These are phyloP conservation scores for Myrmophylax atrothorax DNA, from an alignment of 2,113 vertebrate genomes.

Conservation along the genomic window DNA sequence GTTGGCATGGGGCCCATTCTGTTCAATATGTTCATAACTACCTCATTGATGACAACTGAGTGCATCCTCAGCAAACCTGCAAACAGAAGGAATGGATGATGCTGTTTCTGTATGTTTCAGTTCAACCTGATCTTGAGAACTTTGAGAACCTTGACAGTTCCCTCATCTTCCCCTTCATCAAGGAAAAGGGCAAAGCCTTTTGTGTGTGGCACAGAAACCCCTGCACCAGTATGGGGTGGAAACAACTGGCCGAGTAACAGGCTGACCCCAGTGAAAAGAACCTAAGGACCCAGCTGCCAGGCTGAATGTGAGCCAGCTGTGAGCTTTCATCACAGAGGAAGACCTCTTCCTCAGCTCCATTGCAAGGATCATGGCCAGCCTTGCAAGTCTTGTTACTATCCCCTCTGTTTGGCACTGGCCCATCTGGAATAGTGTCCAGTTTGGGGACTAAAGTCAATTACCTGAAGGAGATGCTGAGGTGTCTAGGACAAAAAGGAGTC, in stretches of 20 bases:
- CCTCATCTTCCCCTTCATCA: not conserved
- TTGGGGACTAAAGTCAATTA: not conserved
- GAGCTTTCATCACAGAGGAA: not conserved
- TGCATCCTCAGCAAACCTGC: not conserved
- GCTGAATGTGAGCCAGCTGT: not conserved
- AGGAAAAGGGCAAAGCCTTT: not conserved
- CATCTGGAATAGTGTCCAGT: not conserved
- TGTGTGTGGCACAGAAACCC: not conserved
- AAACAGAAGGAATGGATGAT: not conserved
- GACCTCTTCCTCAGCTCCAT: not conserved
- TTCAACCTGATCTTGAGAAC: not conserved
- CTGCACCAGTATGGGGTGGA: fast-evolving
- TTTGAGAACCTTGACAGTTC: not conserved
- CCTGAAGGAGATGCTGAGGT: not conserved
- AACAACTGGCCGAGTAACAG: not conserved
- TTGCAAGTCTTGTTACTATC: not conserved
- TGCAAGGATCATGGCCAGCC: not conserved
- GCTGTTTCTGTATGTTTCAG: not conserved
- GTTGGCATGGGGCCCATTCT: not conserved
- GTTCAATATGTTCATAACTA: not conserved
- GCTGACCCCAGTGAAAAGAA: not conserved
- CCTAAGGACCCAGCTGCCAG: not conserved
- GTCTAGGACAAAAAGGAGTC: not conserved
- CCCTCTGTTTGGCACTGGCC: not conserved
- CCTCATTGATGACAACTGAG: not conserved